Percentiles rank a stretch among this genome's conserved stretches.
phyloP scores from a whole-genome alignment of 2,888 invertebrate genomes.

The Pachycephus smyrnensis region DNA sequence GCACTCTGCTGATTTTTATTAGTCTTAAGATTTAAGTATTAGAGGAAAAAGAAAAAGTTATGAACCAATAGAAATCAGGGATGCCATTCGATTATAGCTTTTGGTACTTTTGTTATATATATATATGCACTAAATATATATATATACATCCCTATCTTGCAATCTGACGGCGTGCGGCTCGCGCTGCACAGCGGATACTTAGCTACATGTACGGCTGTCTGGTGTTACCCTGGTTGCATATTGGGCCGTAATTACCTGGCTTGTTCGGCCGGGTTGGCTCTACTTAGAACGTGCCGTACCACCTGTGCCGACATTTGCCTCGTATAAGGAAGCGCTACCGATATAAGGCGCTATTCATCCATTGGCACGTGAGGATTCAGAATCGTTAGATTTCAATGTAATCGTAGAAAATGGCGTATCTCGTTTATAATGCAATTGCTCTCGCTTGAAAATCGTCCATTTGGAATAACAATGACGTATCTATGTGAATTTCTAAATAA shows the following conservation, averaged over 20 bases:
- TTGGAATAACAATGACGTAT: no score
- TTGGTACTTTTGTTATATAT: no score
- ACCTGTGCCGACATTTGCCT: constrained; percentile 46
- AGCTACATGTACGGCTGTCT: constrained; percentile 28
- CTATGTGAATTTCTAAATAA: no score
- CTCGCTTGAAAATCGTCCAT: no score
- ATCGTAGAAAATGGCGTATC: constrained; percentile 27
- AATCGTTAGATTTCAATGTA: constrained; percentile 34
- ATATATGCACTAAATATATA: constrained; percentile 43
- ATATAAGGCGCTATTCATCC: constrained; percentile 27
- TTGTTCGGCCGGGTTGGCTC: constrained; percentile 37
- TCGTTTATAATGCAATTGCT: no score
- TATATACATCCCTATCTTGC: constrained; percentile 58
- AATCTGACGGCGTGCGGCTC: constrained; percentile 38
- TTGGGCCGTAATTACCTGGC: constrained; percentile 57
- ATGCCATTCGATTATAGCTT: neutral
- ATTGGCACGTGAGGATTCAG: constrained; percentile 33
- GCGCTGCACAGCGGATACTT: neutral
- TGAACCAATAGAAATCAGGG: constrained; percentile 1
- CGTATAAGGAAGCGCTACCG: constrained; percentile 36
- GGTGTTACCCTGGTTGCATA: constrained; percentile 51
- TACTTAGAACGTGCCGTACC: constrained; percentile 45
- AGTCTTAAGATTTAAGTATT: no score
- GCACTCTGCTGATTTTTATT: no score
- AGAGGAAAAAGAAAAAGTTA: constrained; percentile 21